phyloP scores from a whole-genome alignment of 1,140 invertebrate species.

The Eumeta japonica region DNA sequence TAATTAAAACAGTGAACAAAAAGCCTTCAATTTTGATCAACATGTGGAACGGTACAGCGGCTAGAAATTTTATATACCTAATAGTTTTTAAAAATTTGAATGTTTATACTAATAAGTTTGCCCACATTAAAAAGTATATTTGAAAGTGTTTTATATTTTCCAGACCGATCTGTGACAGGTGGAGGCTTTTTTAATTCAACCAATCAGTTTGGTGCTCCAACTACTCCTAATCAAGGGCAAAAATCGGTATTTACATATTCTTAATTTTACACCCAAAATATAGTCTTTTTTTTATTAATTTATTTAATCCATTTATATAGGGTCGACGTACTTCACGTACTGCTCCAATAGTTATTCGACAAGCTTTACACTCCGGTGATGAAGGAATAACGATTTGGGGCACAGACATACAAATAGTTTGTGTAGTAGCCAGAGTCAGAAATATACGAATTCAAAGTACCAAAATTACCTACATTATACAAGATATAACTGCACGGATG shows the following conservation, averaged over 20 bases:
- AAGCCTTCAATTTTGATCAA: too few relatives aligned
- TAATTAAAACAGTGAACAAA: too few relatives aligned
- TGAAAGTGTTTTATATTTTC: too few relatives aligned
- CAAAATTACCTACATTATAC: constrained; percentile 63
- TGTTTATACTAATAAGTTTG: too few relatives aligned
- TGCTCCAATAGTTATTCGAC: constrained; percentile 62
- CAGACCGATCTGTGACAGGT: constrained; percentile 46
- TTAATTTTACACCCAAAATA: background rate
- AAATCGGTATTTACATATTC: constrained; percentile 33
- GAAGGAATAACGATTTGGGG: constrained; percentile 61
- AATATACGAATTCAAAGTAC: constrained; percentile 61
- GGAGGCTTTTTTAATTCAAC: constrained; percentile 51
- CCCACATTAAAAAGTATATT: too few relatives aligned
- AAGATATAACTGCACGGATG: constrained; percentile 64
- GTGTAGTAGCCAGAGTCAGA: constrained; percentile 60
- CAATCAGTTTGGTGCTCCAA: constrained; percentile 46
- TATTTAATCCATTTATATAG: constrained; percentile 19
- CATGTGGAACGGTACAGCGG: constrained; percentile 44
- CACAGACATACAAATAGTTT: constrained; percentile 55
- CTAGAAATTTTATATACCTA: too few relatives aligned
- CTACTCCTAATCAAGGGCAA: constrained; percentile 44
- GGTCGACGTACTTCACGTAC: constrained; percentile 44
- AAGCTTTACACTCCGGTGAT: constrained; percentile 56
- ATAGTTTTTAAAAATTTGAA: too few relatives aligned
- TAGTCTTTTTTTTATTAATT: constrained; percentile 4